Evolutionary conservation across 2,888 invertebrate genomes (phyloP).

Genomic region (Amphimallon solstitiale): DNA sequence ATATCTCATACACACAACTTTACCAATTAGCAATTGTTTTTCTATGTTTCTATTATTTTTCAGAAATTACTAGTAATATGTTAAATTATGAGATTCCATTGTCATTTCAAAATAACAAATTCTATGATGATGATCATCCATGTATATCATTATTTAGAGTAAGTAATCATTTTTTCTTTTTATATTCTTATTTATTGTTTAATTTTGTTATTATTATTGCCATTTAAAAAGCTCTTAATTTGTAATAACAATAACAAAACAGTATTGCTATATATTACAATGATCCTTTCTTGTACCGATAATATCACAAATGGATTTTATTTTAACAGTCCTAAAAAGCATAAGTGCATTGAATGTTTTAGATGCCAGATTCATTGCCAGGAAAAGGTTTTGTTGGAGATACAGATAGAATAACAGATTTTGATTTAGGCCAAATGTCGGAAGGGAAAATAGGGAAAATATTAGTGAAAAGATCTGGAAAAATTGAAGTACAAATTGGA

Average conservation of each 20-base stretch:
- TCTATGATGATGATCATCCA: slow-evolving; percentile 53
- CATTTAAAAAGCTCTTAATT: too few species aligned
- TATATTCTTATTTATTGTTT: too few species aligned
- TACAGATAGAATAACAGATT: slow-evolving; percentile 51
- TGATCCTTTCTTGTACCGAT: too few species aligned
- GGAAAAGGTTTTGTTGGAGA: slow-evolving; percentile 58
- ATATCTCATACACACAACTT: too few species aligned
- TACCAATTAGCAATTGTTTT: too few species aligned
- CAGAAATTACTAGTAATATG: background rate
- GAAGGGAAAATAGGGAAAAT: slow-evolving; percentile 60
- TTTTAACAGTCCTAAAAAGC: background rate
- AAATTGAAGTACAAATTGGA: slow-evolving; percentile 57
- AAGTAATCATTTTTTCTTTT: too few species aligned
- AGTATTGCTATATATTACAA: too few species aligned
- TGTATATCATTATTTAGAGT: slow-evolving; percentile 55
- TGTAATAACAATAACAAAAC: too few species aligned
- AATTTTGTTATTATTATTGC: too few species aligned
- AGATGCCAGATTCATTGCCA: slow-evolving; percentile 59
- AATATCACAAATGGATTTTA: too few species aligned
- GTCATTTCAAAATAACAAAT: slow-evolving; percentile 44
- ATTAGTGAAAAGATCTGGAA: slow-evolving; percentile 55
- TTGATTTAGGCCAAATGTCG: slow-evolving; percentile 54
- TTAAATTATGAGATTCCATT: slow-evolving; percentile 33
- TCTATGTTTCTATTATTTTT: background rate
- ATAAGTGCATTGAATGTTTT: slow-evolving; percentile 40